Conservation (phyloP, 2,113 vertebrate species). For the Eolophus roseicapilla region DNA sequence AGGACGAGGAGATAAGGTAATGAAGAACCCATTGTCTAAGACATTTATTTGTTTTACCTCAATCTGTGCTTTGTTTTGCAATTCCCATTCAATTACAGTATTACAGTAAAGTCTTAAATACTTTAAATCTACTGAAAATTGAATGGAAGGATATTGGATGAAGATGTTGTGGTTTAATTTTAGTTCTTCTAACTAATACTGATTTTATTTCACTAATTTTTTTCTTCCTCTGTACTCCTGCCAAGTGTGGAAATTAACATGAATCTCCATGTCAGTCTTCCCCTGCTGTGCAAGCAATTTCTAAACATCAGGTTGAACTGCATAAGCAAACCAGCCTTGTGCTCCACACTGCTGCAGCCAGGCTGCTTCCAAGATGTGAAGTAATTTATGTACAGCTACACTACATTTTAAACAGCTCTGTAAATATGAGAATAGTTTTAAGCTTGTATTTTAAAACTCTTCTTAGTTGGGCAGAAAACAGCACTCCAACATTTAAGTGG, state of each 20-base stretch:
- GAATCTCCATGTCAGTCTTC: background rate
- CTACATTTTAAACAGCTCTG: background rate
- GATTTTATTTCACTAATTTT: background rate
- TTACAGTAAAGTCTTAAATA: background rate
- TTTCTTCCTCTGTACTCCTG: background rate
- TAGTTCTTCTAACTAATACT: background rate
- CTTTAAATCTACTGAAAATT: background rate
- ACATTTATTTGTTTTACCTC: background rate
- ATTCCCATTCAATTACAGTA: background rate
- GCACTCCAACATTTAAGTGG: background rate
- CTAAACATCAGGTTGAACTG: constrained; percentile 25
- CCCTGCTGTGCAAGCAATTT: constrained; percentile 3
- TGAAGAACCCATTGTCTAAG: background rate
- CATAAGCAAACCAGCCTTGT: constrained; percentile 11
- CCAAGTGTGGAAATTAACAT: constrained; percentile 35
- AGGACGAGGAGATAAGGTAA: background rate
- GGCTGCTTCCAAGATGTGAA: background rate
- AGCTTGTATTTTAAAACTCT: background rate
- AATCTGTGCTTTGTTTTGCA: background rate
- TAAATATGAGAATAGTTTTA: background rate
- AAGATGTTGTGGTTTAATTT: background rate
- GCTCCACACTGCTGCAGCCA: background rate
- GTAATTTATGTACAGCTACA: background rate
- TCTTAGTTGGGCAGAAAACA: background rate
- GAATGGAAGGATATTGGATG: background rate